Percentiles rank a stretch among this genome's conserved stretches.
Conservation (phyloP, 2,888 invertebrate species). For the Drosophila anomelani region DNA sequence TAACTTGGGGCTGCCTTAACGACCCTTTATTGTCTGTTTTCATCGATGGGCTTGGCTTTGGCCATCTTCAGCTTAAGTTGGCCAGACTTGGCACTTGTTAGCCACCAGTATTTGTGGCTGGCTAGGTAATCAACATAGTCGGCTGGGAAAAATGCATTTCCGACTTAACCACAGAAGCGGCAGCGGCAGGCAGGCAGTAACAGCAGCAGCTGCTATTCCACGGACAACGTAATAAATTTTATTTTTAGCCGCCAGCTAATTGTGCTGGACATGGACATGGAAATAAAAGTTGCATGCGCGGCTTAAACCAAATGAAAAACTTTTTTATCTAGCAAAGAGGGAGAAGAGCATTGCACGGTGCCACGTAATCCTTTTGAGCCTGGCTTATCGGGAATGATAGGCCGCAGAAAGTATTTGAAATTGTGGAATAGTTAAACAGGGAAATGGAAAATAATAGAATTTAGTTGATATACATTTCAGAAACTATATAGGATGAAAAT, state of each 20-base stretch:
- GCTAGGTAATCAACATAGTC: conserved; percentile 30
- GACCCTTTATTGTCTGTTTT: conserved; percentile 28
- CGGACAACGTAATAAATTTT: conserved; percentile 71
- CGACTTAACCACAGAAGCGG: conserved; percentile 38
- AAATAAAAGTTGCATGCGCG: conserved; percentile 52
- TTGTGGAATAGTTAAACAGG: conserved; percentile 2
- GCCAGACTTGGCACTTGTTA: conserved; percentile 31
- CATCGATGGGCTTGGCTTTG: conserved; percentile 9
- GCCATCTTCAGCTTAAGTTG: conserved; percentile 21
- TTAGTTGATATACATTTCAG: not conserved
- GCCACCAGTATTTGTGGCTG: conserved; percentile 15
- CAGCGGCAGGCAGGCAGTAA: not conserved
- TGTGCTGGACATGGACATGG: conserved; percentile 49
- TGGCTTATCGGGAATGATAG: conserved; percentile 54
- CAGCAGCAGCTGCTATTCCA: conserved; percentile 47
- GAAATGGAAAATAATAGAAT: not conserved
- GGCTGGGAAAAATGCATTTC: conserved; percentile 22
- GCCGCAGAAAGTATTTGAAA: conserved; percentile 33
- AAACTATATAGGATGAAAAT: too few species aligned
- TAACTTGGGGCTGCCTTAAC: conserved; percentile 15
- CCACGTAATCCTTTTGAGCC: conserved; percentile 55
- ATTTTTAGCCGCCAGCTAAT: conserved; percentile 76
- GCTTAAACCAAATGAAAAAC: conserved; percentile 46
- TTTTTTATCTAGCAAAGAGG: conserved; percentile 62
- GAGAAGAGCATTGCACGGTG: conserved; percentile 18